phyloP scores from a whole-genome alignment of 1,140 invertebrate genomes.

The Euwallacea fornicatus region DNA sequence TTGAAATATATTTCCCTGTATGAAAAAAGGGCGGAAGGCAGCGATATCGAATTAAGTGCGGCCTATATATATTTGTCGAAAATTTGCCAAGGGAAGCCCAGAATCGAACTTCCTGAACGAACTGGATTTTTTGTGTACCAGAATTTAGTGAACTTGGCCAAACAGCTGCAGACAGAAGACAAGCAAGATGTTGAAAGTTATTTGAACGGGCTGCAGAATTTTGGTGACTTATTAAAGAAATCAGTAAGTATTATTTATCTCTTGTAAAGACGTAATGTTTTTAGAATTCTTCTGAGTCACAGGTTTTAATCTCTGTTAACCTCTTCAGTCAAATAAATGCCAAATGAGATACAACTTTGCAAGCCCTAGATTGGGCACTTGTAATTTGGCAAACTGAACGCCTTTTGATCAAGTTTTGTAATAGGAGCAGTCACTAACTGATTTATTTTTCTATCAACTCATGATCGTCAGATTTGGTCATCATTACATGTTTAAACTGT shows the following conservation, averaged over 20 bases:
- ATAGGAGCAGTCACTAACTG: no score
- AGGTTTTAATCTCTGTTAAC: no score
- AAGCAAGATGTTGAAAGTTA: constrained; percentile 8
- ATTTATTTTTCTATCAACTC: no score
- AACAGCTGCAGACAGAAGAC: constrained; percentile 32
- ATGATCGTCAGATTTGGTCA: no score
- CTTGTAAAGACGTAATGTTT: no score
- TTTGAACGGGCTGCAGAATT: neutral
- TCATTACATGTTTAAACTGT: no score
- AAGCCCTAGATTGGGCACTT: no score
- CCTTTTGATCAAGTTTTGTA: no score
- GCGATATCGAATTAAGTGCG: constrained; percentile 38
- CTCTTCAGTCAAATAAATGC: no score
- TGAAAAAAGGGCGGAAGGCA: constrained; percentile 34
- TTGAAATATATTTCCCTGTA: constrained; percentile 46
- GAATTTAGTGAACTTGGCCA: constrained; percentile 33
- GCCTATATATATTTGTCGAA: constrained; percentile 42
- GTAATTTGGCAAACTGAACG: no score
- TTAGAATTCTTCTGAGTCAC: no score
- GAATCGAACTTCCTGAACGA: constrained; percentile 30
- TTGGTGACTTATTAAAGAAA: neutral
- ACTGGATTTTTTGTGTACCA: constrained; percentile 39
- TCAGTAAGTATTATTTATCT: neutral
- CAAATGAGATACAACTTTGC: no score
- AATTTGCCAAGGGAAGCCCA: constrained; percentile 33